A percentile compares a stretch with the other conserved stretches of the same genome.
Conservation (phyloP, 2,888 invertebrate genomes). For the Aethes cnicana region DNA sequence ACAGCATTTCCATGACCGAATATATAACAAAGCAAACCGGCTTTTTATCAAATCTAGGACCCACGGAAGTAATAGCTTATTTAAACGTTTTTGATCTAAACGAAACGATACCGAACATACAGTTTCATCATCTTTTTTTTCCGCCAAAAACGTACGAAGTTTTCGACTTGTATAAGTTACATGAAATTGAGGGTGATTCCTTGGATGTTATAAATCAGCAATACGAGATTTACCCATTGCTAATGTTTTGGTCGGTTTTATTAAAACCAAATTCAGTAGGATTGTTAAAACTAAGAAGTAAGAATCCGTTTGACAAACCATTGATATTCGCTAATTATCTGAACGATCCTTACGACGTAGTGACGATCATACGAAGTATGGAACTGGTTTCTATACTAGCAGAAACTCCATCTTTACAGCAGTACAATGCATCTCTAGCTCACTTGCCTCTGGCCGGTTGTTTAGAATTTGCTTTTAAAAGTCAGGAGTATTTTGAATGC, state of each 20-base stretch:
- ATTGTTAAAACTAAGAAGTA: constrained; percentile 69
- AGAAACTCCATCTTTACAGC: constrained; percentile 56
- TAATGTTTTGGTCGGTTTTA: constrained; percentile 39
- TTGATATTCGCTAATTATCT: constrained; percentile 83
- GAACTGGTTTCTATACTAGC: constrained; percentile 48
- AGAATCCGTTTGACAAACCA: constrained; percentile 77
- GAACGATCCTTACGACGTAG: constrained; percentile 67
- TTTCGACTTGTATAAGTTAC: constrained; percentile 9
- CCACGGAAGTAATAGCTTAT: constrained; percentile 85
- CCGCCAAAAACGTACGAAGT: constrained; percentile 22
- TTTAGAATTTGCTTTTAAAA: constrained; percentile 36
- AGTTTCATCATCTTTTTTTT: constrained; percentile 43
- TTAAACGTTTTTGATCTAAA: constrained; percentile 84
- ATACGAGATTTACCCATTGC: constrained; percentile 39
- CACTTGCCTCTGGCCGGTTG: constrained; percentile 24
- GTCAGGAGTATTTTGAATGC: constrained; percentile 86
- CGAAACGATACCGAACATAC: constrained; percentile 62
- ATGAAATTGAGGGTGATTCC: constrained; percentile 13
- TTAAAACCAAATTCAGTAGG: constrained; percentile 72
- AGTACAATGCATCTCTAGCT: constrained; percentile 45
- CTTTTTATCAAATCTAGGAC: constrained; percentile 84
- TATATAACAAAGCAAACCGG: constrained; percentile 67
- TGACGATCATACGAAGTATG: constrained; percentile 56
- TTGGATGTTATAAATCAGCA: constrained; percentile 24
- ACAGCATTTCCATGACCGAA: constrained; percentile 52